Evolutionary conservation across 92 coral and sea anemone species (phyloP), one percentile per base, ranked within the genome.

Genomic region (Desmophyllum pertusum): DNA sequence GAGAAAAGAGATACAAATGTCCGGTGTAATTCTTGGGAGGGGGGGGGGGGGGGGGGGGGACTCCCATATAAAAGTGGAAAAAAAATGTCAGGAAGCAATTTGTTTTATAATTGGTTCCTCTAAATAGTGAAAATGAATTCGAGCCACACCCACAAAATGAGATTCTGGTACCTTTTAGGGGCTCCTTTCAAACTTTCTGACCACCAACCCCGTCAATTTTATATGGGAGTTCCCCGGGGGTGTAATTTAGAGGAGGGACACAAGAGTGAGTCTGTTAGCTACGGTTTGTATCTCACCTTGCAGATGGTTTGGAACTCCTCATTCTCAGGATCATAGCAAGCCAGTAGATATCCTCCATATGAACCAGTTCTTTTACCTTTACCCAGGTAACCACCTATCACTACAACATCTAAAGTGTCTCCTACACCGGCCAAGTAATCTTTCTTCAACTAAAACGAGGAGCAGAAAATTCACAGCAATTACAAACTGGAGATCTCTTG

Each of bases 371-470:
- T 81, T 80, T 96, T 96, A 50, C 99, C 99, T 67, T 96, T 96
- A 29, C 99, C 99, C 62, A 93, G 80, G 79, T 96, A 96, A 31
- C 96, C 99, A 0, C 99, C 99, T 25, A 96, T 90, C 46, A 93
- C 98, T 13, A 96, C 94, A 4, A 96, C 90, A 75, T 96, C 98
- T 42, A 96, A 75, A 0, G 99, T 96, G 70, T 96, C 99, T 3
- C 99, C 99, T 3, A 96, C 99, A 63, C 95, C 99, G 9, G 95
- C 95, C 31, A 96, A 67, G 80, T 96, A 96, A 84, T 96, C 99
- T 70, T 96, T 96, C 90, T 96, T 96, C 75, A 96, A 89, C 99
- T 96, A 86, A 73, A 81, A 43, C 67, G 68, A 69, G 4, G 18
- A 18, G 23, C 31, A 57, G 14, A 48, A 25, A 40, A 37, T 27